A percentile compares a stretch with the other conserved stretches of the same genome.
These are phyloP conservation scores for Psittacula derbiana DNA, from an alignment of 2,797 vertebrate species.

Conservation along the genomic window DNA sequence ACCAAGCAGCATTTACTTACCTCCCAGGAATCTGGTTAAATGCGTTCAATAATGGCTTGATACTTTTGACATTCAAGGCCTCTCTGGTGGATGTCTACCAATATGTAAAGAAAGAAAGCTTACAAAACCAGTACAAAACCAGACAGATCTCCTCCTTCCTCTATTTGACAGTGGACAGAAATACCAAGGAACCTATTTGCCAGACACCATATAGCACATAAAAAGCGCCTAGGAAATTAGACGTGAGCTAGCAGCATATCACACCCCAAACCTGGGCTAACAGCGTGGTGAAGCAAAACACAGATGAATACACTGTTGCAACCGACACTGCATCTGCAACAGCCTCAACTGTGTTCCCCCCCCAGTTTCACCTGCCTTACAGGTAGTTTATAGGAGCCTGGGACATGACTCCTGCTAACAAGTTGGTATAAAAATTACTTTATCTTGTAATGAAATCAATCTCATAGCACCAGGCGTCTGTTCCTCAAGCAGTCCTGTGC, in stretches of 20 bases:
- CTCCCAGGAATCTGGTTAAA: conserved; percentile 92
- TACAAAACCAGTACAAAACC: neutral
- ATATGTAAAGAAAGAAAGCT: conserved; percentile 8
- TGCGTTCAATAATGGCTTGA: conserved; percentile 82
- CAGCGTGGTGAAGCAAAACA: accelerated
- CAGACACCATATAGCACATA: accelerated
- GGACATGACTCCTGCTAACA: neutral
- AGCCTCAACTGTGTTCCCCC: neutral
- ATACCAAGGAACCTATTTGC: neutral
- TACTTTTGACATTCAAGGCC: conserved; percentile 81
- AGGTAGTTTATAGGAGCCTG: too few relatives aligned
- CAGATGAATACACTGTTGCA: accelerated
- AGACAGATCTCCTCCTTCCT: neutral
- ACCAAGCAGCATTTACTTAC: conserved; percentile 73
- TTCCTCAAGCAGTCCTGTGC: neutral
- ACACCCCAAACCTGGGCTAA: neutral
- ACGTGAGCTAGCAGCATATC: accelerated
- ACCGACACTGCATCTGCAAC: accelerated
- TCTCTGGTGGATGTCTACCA: conserved; percentile 84
- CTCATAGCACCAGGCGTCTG: accelerated
- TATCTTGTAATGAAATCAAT: neutral
- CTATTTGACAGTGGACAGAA: neutral
- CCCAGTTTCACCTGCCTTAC: neutral
- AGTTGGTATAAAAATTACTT: neutral
- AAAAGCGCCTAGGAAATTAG: accelerated